Evolutionary conservation across 2,888 invertebrate genomes (phyloP).

Genomic region (Lasioglossum lativentre): DNA sequence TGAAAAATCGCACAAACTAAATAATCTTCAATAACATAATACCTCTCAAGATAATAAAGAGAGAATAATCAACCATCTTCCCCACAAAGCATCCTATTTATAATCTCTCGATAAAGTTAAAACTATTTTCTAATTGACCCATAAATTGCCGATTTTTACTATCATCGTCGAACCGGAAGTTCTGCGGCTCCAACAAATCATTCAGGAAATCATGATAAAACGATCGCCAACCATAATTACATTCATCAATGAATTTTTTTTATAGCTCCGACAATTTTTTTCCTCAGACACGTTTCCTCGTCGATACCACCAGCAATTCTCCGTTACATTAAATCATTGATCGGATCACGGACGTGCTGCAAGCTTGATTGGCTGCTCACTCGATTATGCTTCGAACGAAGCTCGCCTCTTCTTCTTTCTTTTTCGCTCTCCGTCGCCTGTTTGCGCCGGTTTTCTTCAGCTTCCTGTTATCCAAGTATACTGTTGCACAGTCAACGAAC

Average conservation of each 20-base stretch:
- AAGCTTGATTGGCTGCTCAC: slow-evolving; percentile 23
- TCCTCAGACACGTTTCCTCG: slow-evolving; percentile 19
- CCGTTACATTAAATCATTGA: slow-evolving; percentile 51
- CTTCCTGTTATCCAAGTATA: slow-evolving; percentile 53
- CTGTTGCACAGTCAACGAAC: slow-evolving; percentile 80
- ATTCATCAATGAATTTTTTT: slow-evolving; percentile 43
- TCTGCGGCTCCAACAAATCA: not conserved
- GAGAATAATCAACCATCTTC: not conserved
- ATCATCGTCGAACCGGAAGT: not conserved
- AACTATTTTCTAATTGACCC: not conserved
- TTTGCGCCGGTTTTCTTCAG: slow-evolving; percentile 36
- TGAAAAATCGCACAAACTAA: not conserved
- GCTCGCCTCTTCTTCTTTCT: slow-evolving; percentile 11
- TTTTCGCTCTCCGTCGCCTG: not conserved
- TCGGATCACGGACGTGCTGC: slow-evolving; percentile 24
- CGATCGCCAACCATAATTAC: slow-evolving; percentile 23
- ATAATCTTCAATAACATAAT: not conserved
- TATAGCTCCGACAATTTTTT: slow-evolving; percentile 35
- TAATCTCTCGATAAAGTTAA: not conserved
- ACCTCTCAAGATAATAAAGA: not conserved
- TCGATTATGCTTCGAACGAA: slow-evolving; percentile 44
- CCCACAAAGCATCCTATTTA: not conserved
- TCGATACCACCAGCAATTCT: slow-evolving; percentile 20
- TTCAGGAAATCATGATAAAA: not conserved
- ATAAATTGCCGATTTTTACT: not conserved